These are phyloP conservation scores for Nomada ruficornis DNA, from an alignment of 2,888 invertebrate genomes.

Conservation along the genomic window DNA sequence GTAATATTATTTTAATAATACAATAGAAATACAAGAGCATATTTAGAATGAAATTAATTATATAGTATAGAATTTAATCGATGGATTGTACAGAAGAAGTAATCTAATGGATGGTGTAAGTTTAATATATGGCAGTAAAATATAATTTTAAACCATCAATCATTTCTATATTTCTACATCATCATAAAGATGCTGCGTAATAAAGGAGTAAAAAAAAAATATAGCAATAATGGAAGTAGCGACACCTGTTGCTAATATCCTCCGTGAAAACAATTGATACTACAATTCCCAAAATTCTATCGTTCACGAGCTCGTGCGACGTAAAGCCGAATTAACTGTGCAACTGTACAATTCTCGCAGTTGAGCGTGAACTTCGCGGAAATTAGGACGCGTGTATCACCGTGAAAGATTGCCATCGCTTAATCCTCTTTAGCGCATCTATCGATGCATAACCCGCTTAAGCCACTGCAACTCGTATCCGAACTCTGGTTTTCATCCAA, in stretches of 20 bases:
- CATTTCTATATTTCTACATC: no score
- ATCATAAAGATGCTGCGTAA: no score
- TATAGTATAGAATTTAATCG: no score
- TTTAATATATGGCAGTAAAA: no score
- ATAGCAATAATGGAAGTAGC: no score
- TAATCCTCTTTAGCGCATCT: conserved; percentile 31
- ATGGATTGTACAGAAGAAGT: no score
- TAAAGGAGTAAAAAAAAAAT: no score
- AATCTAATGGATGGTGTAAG: no score
- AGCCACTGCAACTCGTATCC: conserved; percentile 2
- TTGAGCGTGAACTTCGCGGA: not conserved
- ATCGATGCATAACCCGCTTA: conserved; percentile 10
- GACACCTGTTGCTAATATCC: not conserved
- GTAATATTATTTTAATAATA: no score
- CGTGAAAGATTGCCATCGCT: conserved; percentile 7
- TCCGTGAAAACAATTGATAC: not conserved
- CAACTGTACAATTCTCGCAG: not conserved
- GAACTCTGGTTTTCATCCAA: conserved; percentile 5
- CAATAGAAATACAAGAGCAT: no score
- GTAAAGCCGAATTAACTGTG: not conserved
- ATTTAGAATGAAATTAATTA: no score
- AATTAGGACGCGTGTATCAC: conserved; percentile 14
- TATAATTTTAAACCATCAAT: no score
- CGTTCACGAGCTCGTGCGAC: not conserved
- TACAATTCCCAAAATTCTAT: not conserved